Evolutionary conservation across 2,888 invertebrate genomes (phyloP).

Genomic region (Ochropleura plecta): DNA sequence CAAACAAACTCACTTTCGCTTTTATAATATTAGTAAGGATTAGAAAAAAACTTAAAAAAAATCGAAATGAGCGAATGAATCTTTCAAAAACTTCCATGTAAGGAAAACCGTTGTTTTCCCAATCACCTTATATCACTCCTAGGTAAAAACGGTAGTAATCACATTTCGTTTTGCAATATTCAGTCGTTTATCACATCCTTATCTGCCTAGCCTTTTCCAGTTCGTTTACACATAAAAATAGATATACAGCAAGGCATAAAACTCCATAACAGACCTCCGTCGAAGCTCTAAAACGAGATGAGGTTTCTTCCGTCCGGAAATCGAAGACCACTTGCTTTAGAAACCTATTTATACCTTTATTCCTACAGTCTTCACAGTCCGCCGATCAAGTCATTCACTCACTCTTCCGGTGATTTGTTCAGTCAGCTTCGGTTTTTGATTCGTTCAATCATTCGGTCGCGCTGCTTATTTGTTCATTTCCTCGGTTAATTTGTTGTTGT

Average conservation of each 20-base stretch:
- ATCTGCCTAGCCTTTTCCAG: too few relatives aligned
- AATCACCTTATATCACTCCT: not conserved
- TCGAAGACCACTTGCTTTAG: slow-evolving; percentile 32
- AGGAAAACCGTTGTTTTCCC: too few relatives aligned
- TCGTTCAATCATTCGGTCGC: slow-evolving; percentile 28
- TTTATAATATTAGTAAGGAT: too few relatives aligned
- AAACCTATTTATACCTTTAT: slow-evolving; percentile 41
- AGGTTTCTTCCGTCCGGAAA: slow-evolving; percentile 49
- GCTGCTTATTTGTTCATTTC: slow-evolving; percentile 19
- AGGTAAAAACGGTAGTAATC: not conserved
- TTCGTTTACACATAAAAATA: not conserved
- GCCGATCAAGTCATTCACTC: slow-evolving; percentile 39
- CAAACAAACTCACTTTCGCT: too few relatives aligned
- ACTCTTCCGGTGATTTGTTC: slow-evolving; percentile 49
- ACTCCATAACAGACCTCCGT: not conserved
- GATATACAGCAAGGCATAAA: not conserved
- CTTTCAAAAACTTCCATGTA: too few relatives aligned
- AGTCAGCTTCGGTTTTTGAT: slow-evolving; percentile 40
- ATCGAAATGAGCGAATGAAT: too few relatives aligned
- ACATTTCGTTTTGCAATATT: not conserved
- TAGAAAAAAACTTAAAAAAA: too few relatives aligned
- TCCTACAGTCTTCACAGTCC: slow-evolving; percentile 34
- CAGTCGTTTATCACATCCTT: too few relatives aligned
- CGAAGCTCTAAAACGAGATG: slow-evolving; percentile 24
- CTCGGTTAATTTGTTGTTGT: slow-evolving; percentile 17